phyloP scores from a whole-genome alignment of 2,113 vertebrate genomes.

The Eudyptes chrysolophus region DNA sequence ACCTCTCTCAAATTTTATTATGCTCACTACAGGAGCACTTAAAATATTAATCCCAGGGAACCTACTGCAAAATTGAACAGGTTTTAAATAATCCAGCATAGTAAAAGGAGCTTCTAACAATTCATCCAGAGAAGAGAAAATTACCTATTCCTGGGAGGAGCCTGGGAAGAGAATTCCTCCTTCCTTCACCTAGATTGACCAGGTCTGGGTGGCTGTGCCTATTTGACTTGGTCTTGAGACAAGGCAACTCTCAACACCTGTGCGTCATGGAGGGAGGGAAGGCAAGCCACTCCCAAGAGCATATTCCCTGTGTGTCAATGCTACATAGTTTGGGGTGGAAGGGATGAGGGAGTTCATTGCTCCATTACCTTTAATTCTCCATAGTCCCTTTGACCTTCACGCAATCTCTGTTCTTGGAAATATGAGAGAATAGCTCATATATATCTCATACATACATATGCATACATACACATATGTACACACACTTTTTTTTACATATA shows the following conservation, averaged over 20 bases:
- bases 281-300: not conserved
- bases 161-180: not conserved
- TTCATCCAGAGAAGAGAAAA: not conserved
- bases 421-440: not conserved
- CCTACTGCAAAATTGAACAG: not conserved
- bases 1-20: not conserved
- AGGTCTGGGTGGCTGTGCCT: not conserved
- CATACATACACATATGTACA: not conserved
- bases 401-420: not conserved
- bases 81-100: not conserved
- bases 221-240: not conserved
- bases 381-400: not conserved
- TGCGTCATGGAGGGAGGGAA: not conserved
- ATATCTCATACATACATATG: not conserved
- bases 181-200: not conserved
- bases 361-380: not conserved
- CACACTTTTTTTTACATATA: too few relatives aligned
- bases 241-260: not conserved
- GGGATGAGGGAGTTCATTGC: not conserved
- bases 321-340: not conserved
- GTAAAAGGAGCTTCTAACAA: not conserved
- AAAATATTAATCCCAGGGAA: not conserved
- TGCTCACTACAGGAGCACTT: accelerated
- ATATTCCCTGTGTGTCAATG: not conserved
- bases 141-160: not conserved